Evolutionary conservation across 2,797 vertebrate species (phyloP).

Genomic region (Karalla daura): DNA sequence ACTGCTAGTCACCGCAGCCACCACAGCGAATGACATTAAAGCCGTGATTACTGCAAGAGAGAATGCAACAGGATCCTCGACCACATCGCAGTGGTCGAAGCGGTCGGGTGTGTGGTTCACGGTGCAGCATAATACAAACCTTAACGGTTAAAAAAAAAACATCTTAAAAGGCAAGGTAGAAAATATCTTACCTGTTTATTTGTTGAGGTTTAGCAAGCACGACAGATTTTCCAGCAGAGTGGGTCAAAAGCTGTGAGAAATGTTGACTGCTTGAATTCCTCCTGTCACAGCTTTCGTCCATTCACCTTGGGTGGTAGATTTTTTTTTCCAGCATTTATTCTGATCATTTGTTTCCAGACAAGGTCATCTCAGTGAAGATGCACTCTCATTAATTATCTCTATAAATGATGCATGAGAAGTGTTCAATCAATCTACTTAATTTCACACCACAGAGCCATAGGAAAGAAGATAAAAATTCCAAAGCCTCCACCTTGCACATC

Average conservation of each 20-base stretch:
- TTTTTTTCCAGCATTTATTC: constrained; percentile 47
- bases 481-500: not conserved
- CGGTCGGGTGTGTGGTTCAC: constrained; percentile 5
- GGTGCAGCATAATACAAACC: not conserved
- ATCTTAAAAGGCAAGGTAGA: not conserved
- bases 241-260: not conserved
- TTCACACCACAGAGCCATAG: constrained; percentile 32
- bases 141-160: not conserved
- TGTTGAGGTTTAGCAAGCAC: not conserved
- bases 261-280: not conserved
- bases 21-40: constrained; percentile 79
- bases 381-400: constrained; percentile 60
- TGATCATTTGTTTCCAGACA: constrained; percentile 46
- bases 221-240: not conserved
- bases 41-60: constrained; percentile 74
- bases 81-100: constrained; percentile 18
- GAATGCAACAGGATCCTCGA: constrained; percentile 56
- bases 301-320: constrained; percentile 36
- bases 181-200: not conserved
- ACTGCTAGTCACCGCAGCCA: too few relatives aligned
- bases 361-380: constrained; percentile 56
- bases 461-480: not conserved
- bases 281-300: constrained; percentile 2
- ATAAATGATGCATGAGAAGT: constrained; percentile 65
- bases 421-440: constrained; percentile 59